Evolutionary conservation across 1,140 invertebrate species (phyloP).

Genomic region (Mycetomoellerius zeteki): DNA sequence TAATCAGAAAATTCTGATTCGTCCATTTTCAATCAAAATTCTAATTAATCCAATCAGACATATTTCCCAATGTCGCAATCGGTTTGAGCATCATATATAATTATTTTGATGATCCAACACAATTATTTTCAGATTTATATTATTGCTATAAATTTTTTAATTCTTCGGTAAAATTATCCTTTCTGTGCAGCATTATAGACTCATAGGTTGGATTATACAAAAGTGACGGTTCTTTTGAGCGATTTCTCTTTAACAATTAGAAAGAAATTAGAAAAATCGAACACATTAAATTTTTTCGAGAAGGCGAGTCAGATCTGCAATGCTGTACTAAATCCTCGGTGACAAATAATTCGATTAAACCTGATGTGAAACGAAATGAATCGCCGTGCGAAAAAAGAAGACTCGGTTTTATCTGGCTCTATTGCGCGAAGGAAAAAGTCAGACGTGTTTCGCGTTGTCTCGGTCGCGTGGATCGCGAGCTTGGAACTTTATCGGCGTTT

Average conservation of each 20-base stretch:
- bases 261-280: neutral
- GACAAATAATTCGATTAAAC: conserved; percentile 17
- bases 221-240: neutral
- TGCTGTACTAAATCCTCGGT: neutral
- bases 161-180: no score
- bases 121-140: no score
- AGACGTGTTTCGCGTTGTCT: neutral
- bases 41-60: no score
- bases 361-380: neutral
- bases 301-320: neutral
- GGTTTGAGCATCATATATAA: no score
- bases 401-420: neutral
- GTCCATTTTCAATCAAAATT: no score
- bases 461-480: conserved; percentile 6
- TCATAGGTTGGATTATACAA: neutral
- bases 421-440: conserved; percentile 11
- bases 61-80: no score
- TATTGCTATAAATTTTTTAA: no score
- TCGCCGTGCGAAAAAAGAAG: conserved; percentile 17
- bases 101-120: no score
- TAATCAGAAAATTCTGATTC: no score
- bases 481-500: conserved; percentile 18
- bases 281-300: neutral
- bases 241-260: neutral
- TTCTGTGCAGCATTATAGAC: no score